These are phyloP conservation scores for Ondatra zibethicus DNA, from an alignment of 2,113 vertebrate genomes.

Conservation along the genomic window DNA sequence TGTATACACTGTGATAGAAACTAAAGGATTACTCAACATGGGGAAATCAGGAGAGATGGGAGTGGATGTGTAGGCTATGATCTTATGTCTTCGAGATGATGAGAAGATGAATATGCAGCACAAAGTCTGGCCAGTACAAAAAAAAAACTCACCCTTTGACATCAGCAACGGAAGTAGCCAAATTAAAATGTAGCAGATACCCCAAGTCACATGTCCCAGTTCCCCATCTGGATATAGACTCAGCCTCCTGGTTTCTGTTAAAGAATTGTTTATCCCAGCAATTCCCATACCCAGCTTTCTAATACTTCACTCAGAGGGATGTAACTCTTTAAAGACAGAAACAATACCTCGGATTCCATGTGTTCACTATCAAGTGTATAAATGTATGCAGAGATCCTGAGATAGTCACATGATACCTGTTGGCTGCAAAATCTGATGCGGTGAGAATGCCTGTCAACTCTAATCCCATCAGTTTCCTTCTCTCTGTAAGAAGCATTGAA, in stretches of 20 bases:
- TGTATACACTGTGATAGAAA: background rate
- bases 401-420: background rate
- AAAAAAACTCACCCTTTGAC: background rate
- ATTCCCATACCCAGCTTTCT: background rate
- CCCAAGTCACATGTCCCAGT: background rate
- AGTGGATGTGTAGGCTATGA: background rate
- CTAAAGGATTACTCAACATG: background rate
- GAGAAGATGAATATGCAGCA: background rate
- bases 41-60: background rate
- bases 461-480: background rate
- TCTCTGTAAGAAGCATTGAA: background rate
- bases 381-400: background rate
- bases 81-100: background rate
- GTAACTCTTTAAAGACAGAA: background rate
- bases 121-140: background rate
- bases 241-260: background rate
- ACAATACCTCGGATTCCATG: background rate
- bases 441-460: background rate
- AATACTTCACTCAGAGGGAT: background rate
- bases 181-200: background rate
- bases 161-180: conserved; percentile 19
- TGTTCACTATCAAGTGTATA: background rate
- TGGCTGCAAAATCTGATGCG: background rate
- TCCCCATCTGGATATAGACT: background rate
- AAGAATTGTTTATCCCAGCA: background rate